Base-by-base conservation (phyloP, 2,888 invertebrate species). In the Anodontia alba region DNA sequence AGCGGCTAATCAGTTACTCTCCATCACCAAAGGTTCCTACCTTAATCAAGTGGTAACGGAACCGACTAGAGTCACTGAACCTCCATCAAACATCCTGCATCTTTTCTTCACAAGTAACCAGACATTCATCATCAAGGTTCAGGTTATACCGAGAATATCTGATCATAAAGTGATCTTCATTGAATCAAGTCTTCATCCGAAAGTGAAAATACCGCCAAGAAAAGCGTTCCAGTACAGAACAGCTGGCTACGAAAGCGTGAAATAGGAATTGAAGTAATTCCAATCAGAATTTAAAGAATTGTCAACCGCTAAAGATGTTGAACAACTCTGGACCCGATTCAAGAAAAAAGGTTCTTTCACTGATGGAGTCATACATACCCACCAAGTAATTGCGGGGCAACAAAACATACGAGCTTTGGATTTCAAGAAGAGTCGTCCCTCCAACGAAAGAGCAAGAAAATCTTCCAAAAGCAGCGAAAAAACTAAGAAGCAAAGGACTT, bases 71-170 rank as follows among this genome's bases (percentile, higher is more conserved):
- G 70, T 76, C 8, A 80, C 75, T 46, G 75, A 75, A 42, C 1
- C 51, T 20, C 10, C 75, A 1, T 26, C 31, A 0, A 80, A 51
- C 42, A 80, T 49, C 8, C 72, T 80, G 3, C 75, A 80, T 31
- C 43, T 80, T 20, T 80, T 80, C 49, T 78, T 78, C 43, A 54
- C 76, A 7, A 68, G 71, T 36, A 80, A 76, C 76, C 68, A 62
- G 26, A 66, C 76, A 7, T 43, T 80, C 10, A 68, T 80, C 12
- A 67, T 42, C 70, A 76, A 10, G 26, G 23, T 43, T 7, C 29
- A 76, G 26, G 80, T 76, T 8, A 78, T 74, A 17, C 78, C 57
- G 15, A 69, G 67, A 2, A 79, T 79, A 17, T 79, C 70, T 20
- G 79, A 79, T 51, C 74, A 74, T 66, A 71, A 79, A 31, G 67